Evolutionary conservation across 2,113 vertebrate species (phyloP), one percentile per base, ranked within the genome.

Genomic region (Pristiophorus japonicus): DNA sequence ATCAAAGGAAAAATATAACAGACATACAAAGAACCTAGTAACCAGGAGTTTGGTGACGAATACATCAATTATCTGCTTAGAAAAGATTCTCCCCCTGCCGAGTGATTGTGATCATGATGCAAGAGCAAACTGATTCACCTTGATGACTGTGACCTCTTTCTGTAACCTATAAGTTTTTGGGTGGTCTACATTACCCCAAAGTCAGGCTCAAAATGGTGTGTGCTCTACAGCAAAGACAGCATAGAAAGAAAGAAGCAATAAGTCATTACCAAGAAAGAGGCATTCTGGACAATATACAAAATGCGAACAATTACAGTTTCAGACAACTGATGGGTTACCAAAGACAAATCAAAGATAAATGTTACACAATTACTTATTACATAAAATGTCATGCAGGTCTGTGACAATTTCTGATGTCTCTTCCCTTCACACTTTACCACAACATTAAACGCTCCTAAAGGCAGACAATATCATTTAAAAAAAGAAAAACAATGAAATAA

Each of bases 121-220:
- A 94, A 70, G 42, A 94, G 66, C 66, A 94, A 94, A 94, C 66
- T 94, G 93, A 94, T 47, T 94, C 93, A 94, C 93, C 93, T 94
- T 94, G 65, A 70, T 30, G 93, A 94, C 93, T 94, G 66, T 94
- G 93, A 70, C 93, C 93, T 70, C 65, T 94, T 67, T 70, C 92
- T 47, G 92, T 12, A 94, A 47, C 92, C 92, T 51, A 55, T 65
- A 94, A 70, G 45, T 94, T 94, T 94, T 94, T 73, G 93, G 93
- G 93, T 94, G 93, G 97, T 97, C 98, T 99, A 99, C 99, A 98
- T 99, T 99, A 99, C 98, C 97, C 98, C 98, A 98, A 97, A 98
- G 97, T 98, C 98, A 98, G 96, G 98, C 98, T 99, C 98, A 99
- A 98, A 98, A 99, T 98, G 98, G 98, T 96, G 98, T 98, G 99